phyloP scores from a whole-genome alignment of 2,888 invertebrate species.

The Polietes domitor region DNA sequence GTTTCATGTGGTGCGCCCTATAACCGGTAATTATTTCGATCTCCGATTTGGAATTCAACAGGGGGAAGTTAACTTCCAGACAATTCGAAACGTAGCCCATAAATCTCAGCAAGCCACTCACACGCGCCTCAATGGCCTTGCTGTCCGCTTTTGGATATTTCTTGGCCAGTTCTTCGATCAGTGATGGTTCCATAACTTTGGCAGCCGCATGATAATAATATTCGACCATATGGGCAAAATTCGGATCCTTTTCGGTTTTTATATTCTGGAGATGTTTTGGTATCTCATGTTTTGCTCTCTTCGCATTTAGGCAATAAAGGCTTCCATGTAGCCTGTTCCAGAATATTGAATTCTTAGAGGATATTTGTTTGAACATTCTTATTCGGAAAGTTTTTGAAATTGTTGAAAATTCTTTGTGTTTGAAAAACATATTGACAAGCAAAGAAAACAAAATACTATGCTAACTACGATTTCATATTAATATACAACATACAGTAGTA shows the following conservation, averaged over 20 bases:
- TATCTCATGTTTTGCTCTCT: constrained; percentile 73
- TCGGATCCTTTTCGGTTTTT: constrained; percentile 72
- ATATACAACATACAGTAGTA: no score
- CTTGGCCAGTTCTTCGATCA: constrained; percentile 74
- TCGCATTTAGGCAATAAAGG: not conserved
- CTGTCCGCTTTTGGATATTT: constrained; percentile 72
- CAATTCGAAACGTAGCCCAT: constrained; percentile 73
- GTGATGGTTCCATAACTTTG: constrained; percentile 73
- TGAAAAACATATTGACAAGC: not conserved
- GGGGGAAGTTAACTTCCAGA: constrained; percentile 77
- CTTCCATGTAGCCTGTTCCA: not conserved
- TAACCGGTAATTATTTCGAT: constrained; percentile 78
- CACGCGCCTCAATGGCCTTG: constrained; percentile 71
- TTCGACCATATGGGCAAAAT: constrained; percentile 76
- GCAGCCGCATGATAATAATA: constrained; percentile 78
- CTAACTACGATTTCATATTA: no score
- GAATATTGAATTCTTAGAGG: not conserved
- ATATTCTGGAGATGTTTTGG: constrained; percentile 74
- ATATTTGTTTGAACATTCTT: not conserved
- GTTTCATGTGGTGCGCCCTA: constrained; percentile 77
- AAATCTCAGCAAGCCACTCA: constrained; percentile 74
- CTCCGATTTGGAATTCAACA: constrained; percentile 71
- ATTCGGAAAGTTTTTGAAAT: no score
- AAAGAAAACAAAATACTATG: no score
- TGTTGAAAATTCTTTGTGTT: not conserved